Base-by-base conservation (phyloP, 2,797 vertebrate species). In the Prunella strophiata region DNA sequence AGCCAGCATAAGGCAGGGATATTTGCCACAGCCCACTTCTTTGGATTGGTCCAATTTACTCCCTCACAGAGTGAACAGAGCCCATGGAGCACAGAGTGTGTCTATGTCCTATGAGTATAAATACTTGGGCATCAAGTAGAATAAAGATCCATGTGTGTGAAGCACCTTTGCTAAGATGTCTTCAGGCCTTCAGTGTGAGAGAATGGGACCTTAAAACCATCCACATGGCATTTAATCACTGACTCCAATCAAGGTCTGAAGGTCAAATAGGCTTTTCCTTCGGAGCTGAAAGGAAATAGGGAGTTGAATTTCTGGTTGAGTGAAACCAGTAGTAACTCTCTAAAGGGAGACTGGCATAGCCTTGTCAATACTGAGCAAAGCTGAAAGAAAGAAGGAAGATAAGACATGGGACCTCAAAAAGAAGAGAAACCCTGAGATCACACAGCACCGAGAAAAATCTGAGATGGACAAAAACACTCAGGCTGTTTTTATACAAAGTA, bases 391-490 rank as follows among this genome's bases (percentile, higher is more conserved):
- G 20, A 80, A 66, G 32, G 66, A 85, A 76, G 23, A 22, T 34
- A 59, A 75, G 30, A 47, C 8, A 50, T 1, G 40, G 10, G 18
- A 62, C 51, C 16, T 66, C 72, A 70, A 61, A 89, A 70, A 54
- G 27, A 80, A 66, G 27, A 89, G 29, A 81, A 89, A 85, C 27
- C 6, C 38, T 61, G 83, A 88, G 26, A 77, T 87, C 54, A 80
- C 54, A 73, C 36, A 87, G 81, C 26, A 85, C 32, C 1, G 1
- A 85, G 45, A 81, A 89, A 95, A 95, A 84, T 25, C 62, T 43
- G 54, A 93, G 75, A 80, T 91, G 82, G 66, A 84, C 55, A 89
- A 92, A 94, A 84, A 2, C 73, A 81, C 79, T 96, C 77, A 57
- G 45, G 40, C 9, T 93, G 30, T 12, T 65, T 96, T 95, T 32